Evolutionary conservation across 2,113 vertebrate species (phyloP), one percentile per base, ranked within the genome.

Genomic region (Marmota monax): DNA sequence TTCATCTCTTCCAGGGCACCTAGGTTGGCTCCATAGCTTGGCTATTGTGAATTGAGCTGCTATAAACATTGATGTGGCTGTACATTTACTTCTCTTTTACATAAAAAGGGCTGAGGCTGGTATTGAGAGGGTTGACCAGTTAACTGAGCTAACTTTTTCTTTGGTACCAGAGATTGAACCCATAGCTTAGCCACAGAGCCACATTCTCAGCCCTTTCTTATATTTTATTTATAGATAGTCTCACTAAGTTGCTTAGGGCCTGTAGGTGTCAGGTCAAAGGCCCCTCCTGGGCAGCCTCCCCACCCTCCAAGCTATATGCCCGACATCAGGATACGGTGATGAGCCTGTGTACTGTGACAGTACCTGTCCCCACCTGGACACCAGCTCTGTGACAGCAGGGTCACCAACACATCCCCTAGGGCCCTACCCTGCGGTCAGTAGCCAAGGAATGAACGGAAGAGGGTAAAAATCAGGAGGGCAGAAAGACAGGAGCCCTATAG

Each of bases 281-380:
- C 72, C 9, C 37, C 61, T 42, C 58, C 32, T 45, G 22, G 77
- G 65, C 84, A 3, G 22, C 16, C 5, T 42, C 25, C 61, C 65
- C 11, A 5, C 45, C 45, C 32, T 45, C 61, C 0, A 1, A 11
- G 37, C 73, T 16, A 29, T 18, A 11, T 0, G 51, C 14, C 13
- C 18, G n/a, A 86, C 3, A 4, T n/a, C 22, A 45, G 0, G 0
- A 4, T 16, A 20, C 20, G 1, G 0, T 0, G 9, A 2, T 25
- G 13, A n/a, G 12, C 5, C 12, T 8, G 17, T 1, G 0, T 0
- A 1, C 1, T 0, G 11, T 2, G 18, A 23, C 27, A 17, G 4
- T 42, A 34, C 29, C 34, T 0, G 22, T 22, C 23, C 37, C 48
- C 34, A 16, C 1, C 1, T 42, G 39, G 6, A 16, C 17, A 0